Evolutionary conservation across 2,113 vertebrate species (phyloP).

Genomic region (Mus musculus): GRCm39 chr5:66938501-66939000

Average conservation of each 20-base stretch:
- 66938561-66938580: neutral
- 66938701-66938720: neutral
- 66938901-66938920: constrained; percentile 55
- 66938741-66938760: neutral
- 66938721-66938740: constrained; percentile 20
- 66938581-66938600: neutral
- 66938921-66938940: constrained; percentile 64
- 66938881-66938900: constrained; percentile 46
- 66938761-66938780: neutral
- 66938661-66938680: constrained; percentile 47
- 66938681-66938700: neutral
- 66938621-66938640: constrained; percentile 48
- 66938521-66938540: neutral
- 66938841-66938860: constrained; percentile 11
- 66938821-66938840: neutral
- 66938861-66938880: constrained; percentile 30
- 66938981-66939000: constrained; percentile 67
- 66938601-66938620: neutral
- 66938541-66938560: neutral
- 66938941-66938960: constrained; percentile 61
- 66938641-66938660: neutral
- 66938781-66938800: neutral
- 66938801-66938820: neutral
- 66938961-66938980: constrained; percentile 53
- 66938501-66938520: neutral